A percentile compares a stretch with the other conserved stretches of the same genome.
Conservation (phyloP, 2,888 invertebrate genomes). For the Caenorhabditis sp. region DNA sequence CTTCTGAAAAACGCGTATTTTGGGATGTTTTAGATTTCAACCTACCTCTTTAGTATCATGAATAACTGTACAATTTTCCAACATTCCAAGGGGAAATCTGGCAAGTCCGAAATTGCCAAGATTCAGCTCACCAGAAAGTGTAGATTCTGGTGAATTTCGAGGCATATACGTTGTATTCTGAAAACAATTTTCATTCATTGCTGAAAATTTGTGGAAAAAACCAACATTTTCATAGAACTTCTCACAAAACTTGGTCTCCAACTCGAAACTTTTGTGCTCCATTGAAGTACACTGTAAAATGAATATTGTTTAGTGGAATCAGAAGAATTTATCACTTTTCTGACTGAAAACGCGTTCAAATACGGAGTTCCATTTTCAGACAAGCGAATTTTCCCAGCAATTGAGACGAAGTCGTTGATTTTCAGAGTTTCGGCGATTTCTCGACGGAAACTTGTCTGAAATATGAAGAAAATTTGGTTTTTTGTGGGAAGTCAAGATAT, state of each 20-base stretch:
- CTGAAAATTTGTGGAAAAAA: background rate
- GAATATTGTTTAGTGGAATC: background rate
- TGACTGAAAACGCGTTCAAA: conserved; percentile 16
- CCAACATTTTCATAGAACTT: conserved; percentile 11
- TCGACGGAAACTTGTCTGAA: conserved; percentile 14
- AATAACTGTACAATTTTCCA: conserved; percentile 11
- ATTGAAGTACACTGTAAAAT: background rate
- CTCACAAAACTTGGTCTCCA: background rate
- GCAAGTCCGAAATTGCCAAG: conserved; percentile 8
- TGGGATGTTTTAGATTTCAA: conserved; percentile 8
- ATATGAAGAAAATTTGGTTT: conserved; percentile 3
- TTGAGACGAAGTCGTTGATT: background rate
- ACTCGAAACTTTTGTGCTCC: background rate
- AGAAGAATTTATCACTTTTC: conserved; percentile 1
- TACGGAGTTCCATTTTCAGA: conserved; percentile 4
- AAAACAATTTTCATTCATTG: background rate
- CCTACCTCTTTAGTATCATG: conserved; percentile 7
- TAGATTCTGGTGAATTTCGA: background rate
- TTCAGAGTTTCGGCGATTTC: background rate
- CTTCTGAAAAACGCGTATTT: background rate
- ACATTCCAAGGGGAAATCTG: conserved; percentile 27
- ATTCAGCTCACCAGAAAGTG: conserved; percentile 1
- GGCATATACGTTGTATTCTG: conserved; percentile 14
- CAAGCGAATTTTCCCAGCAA: conserved; percentile 25
- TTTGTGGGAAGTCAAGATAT: background rate